Evolutionary conservation across 1,140 invertebrate species (phyloP), one percentile per base, ranked within the genome.

Genomic region (Papilio xuthus): DNA sequence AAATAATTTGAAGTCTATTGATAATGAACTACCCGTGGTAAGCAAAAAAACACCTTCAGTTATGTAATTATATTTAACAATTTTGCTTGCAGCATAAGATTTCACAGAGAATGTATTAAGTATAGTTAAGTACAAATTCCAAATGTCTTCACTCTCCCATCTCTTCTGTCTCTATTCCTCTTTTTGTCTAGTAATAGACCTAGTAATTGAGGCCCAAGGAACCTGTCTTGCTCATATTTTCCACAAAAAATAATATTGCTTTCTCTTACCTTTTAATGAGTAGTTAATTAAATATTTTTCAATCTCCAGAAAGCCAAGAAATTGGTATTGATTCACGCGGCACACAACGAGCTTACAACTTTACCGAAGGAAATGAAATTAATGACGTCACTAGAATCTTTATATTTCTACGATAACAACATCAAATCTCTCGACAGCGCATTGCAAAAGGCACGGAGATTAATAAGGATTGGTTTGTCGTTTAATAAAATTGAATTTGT

Each of bases 401-500:
- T 97, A 0, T 97, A 96, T 83, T 94, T 97, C 26, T 95, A 97
- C 77, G 94, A 96, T 80, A 97, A 97, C 86, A 94, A 95, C 28
- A 95, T 98, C 47, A 94, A 94, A 72, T 95, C 95, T 18, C 92
- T 98, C 2, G 96, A 97, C 80, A 96, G 96, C 1, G 95, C 96
- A 7, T 84, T 98, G 2, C 95, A 96, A 63, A 96, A 96, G 85
- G 95, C 96, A 0, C 94, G 94, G 67, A 94, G 94, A 79, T 88
- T 98, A 12, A 94, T 96, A 84, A 95, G 95, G 78, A 94, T 97
- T 13, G 94, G 96, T 80, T 92, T 97, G 9, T 95, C 96, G 10
- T 95, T 96, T 85, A 98, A 98, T 87, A 94, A 96, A 81, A 95
- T 98, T 78, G 95, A 96, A 93, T 95, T 94, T 88, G 96, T 97